phyloP scores from a whole-genome alignment of 2,888 invertebrate species.

The Drosophila demipolita region DNA sequence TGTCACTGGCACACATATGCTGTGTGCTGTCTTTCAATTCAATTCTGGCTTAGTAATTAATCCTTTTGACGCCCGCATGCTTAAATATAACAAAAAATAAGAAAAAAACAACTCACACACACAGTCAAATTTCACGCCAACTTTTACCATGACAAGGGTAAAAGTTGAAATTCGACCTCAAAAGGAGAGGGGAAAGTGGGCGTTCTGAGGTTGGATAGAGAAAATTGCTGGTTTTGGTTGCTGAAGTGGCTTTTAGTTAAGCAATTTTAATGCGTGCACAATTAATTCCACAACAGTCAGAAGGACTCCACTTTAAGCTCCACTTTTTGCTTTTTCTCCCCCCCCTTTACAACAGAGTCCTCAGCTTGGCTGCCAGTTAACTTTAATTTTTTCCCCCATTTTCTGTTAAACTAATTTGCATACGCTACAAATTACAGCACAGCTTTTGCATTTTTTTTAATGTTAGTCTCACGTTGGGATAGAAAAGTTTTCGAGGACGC shows the following conservation, averaged over 20 bases:
- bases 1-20: neutral
- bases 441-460: slow-evolving; percentile 25
- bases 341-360: slow-evolving; percentile 7
- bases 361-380: slow-evolving; percentile 40
- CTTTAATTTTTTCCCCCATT: slow-evolving; percentile 18
- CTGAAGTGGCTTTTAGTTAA: slow-evolving; percentile 64
- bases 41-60: slow-evolving; percentile 57
- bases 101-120: slow-evolving; percentile 10
- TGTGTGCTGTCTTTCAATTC: slow-evolving; percentile 19
- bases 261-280: slow-evolving; percentile 77
- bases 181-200: neutral
- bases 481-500: slow-evolving; percentile 45
- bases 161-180: slow-evolving; percentile 45
- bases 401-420: slow-evolving; percentile 60
- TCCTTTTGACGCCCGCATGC: slow-evolving; percentile 47
- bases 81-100: slow-evolving; percentile 9
- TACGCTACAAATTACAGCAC: slow-evolving; percentile 48
- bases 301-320: slow-evolving; percentile 39
- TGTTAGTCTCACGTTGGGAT: slow-evolving; percentile 13
- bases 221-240: slow-evolving; percentile 26
- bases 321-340: neutral
- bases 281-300: slow-evolving; percentile 72
- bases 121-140: slow-evolving; percentile 16
- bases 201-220: neutral
- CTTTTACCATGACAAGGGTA: slow-evolving; percentile 24